phyloP scores from a whole-genome alignment of 1,140 invertebrate species.

The Zaprionus vittiger region DNA sequence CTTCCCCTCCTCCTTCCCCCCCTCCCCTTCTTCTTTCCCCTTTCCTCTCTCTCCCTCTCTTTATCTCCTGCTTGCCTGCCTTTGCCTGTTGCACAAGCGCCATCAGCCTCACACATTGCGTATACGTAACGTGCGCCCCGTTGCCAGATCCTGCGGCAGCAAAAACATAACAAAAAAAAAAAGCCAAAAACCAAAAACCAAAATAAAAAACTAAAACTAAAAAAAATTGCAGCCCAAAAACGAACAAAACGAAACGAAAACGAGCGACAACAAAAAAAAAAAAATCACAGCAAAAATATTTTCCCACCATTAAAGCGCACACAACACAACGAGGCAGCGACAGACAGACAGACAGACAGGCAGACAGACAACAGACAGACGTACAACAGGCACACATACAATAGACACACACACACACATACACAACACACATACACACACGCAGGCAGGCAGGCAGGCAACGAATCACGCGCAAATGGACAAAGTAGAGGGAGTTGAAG shows the following conservation, averaged over 20 bases:
- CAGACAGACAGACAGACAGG: constrained; percentile 24
- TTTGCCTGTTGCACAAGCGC: constrained; percentile 37
- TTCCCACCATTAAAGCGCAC: constrained; percentile 77
- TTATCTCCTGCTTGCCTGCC: constrained; percentile 8
- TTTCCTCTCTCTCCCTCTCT: constrained; percentile 20
- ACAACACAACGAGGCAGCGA: constrained; percentile 31
- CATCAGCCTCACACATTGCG: constrained; percentile 26
- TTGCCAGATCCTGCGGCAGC: neutral
- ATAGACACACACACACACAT: constrained; percentile 52
- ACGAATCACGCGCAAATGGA: constrained; percentile 60
- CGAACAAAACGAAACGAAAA: constrained; percentile 7
- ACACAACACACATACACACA: constrained; percentile 29
- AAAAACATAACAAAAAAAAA: neutral
- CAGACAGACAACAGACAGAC: constrained; percentile 37
- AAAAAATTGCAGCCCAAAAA: constrained; percentile 29
- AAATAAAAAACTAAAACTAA: neutral
- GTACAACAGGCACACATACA: constrained; percentile 23
- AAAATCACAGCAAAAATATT: constrained; percentile 65
- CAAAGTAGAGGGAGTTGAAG: neutral
- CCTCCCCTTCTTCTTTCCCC: neutral
- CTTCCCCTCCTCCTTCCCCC: too few relatives aligned
- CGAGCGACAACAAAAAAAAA: constrained; percentile 4
- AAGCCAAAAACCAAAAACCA: neutral
- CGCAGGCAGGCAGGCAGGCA: constrained; percentile 56
- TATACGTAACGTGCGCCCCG: constrained; percentile 42